Conservation (phyloP, 2,113 vertebrate genomes). For the Pomatostomus ruficeps region DNA sequence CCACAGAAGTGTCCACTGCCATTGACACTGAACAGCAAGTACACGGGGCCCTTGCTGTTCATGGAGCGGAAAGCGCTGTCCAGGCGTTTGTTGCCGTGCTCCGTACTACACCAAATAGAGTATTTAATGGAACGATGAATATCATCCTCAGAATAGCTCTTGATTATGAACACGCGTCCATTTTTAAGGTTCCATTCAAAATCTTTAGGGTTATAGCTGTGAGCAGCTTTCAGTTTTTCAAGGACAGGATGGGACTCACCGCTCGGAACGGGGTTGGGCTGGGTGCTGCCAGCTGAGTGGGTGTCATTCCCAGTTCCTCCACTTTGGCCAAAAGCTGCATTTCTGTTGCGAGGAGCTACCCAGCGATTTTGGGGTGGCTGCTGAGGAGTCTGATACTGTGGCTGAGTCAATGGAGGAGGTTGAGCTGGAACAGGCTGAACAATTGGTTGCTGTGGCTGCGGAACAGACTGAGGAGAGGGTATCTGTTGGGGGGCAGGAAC, state of each 20-base stretch:
- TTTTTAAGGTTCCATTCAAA: constrained; percentile 96
- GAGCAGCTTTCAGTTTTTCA: constrained; percentile 91
- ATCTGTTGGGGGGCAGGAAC: constrained; percentile 76
- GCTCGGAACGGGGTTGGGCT: constrained; percentile 65
- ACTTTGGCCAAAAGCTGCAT: constrained; percentile 80
- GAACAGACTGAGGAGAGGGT: constrained; percentile 66
- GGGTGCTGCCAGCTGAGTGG: constrained; percentile 57
- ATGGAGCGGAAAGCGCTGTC: constrained; percentile 90
- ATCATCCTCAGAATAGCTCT: constrained; percentile 97
- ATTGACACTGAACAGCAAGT: constrained; percentile 96
- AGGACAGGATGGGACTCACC: constrained; percentile 88
- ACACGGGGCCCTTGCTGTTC: constrained; percentile 88
- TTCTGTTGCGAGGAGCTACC: constrained; percentile 91
- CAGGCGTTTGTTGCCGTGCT: constrained; percentile 93
- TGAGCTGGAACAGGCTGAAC: constrained; percentile 83
- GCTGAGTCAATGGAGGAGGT: constrained; percentile 77
- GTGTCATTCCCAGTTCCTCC: constrained; percentile 73
- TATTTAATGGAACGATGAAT: constrained; percentile 99
- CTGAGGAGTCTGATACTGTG: constrained; percentile 83
- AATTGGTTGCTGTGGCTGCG: constrained; percentile 73
- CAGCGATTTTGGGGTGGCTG: constrained; percentile 88
- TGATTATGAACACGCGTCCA: constrained; percentile 95
- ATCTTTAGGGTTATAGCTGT: constrained; percentile 97
- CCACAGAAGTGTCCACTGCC: constrained; percentile 97
- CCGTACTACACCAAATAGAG: constrained; percentile 98